Evolutionary conservation across 2,797 vertebrate genomes (phyloP), one percentile per base, ranked within the genome.

Genomic region (Apogon talboti): DNA sequence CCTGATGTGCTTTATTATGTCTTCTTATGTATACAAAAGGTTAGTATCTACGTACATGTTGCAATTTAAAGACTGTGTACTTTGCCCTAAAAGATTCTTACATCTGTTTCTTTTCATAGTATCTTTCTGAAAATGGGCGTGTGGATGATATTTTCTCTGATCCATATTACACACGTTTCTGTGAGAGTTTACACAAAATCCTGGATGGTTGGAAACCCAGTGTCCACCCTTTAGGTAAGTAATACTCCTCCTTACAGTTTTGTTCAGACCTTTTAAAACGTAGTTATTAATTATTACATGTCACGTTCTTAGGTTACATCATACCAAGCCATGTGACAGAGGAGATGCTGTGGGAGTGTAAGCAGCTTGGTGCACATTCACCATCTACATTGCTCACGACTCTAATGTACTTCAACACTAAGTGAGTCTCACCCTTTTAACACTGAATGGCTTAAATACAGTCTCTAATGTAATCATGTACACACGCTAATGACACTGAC

Each of bases 281-380:
- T 24, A 38, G 6, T n/a, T 28, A 19, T 54, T 10, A 49, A 10
- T 7, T 4, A 67, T 10, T 47, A 7, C 30, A 4, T 68, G 10
- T 45, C 57, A 42, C 63, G 11, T 5, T 84, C 35, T 33, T 86
- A 99, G 98, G 98, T 87, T 99, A 98, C 58, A 89, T 99, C 74
- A 96, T 99, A 85, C 98, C 98, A 83, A 99, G 97, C 93, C 97
- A 99, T 1, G 97, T 99, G 86, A 98, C 98, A 0, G 98, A 99
- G 87, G 98, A 99, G 91, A 99, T 99, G 98, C 94, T 99, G 60
- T 99, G 98, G 98, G 98, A 99, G 91, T 99, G 98, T 86, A 99
- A 99, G 87, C 98, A 99, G 90, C 94, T 99, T 7, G 98, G 98
- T 59, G 98, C 98, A 71, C 98, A 99, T 87, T 99, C 98, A 50